Evolutionary conservation across 1,140 invertebrate genomes (phyloP).

Genomic region (Rhagoletis zephyria): DNA sequence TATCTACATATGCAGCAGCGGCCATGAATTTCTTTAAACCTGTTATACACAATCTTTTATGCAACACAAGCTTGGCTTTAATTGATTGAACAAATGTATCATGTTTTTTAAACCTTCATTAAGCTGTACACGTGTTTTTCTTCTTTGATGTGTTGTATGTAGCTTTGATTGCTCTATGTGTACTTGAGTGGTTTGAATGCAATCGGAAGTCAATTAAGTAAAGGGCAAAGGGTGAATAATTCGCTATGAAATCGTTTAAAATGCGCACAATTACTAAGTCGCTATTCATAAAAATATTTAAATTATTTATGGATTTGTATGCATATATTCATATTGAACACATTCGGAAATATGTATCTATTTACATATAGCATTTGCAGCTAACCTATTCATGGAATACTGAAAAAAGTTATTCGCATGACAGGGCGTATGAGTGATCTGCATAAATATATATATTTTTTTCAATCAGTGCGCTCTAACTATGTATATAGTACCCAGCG

Average conservation of each 20-base stretch:
- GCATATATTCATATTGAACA: not conserved
- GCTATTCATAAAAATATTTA: no score
- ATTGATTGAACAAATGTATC: conserved; percentile 3
- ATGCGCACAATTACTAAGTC: not conserved
- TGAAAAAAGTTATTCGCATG: not conserved
- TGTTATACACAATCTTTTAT: conserved; percentile 29
- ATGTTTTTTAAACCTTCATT: not conserved
- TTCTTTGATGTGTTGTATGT: not conserved
- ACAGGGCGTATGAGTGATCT: not conserved
- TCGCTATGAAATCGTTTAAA: not conserved
- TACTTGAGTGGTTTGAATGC: not conserved
- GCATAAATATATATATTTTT: not conserved
- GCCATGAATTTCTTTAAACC: conserved; percentile 39
- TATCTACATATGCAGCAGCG: not conserved
- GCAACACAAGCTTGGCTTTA: conserved; percentile 8
- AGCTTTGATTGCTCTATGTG: not conserved
- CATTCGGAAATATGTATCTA: no score
- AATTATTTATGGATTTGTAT: no score
- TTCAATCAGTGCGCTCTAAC: no score
- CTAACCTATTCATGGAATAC: not conserved
- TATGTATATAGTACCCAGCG: no score
- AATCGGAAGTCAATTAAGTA: conserved; percentile 27
- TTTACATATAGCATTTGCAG: no score
- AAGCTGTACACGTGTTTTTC: not conserved
- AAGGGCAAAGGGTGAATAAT: not conserved